Evolutionary conservation across 2,797 vertebrate genomes (phyloP).

Genomic region (Phoebastria nigripes): DNA sequence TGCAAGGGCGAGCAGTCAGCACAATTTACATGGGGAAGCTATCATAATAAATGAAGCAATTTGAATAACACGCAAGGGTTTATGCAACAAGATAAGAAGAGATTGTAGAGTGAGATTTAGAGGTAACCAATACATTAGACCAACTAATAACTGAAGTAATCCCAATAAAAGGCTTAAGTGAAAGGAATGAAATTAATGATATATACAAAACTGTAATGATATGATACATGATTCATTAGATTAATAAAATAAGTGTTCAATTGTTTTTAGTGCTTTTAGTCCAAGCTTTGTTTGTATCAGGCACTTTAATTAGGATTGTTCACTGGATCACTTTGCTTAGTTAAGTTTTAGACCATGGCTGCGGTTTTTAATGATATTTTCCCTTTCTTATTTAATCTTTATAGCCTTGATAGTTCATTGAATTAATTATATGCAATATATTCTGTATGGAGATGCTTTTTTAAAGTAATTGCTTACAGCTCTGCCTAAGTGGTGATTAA

Average conservation of each 20-base stretch:
- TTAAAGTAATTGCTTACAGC: conserved; percentile 71
- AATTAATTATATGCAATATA: conserved; percentile 90
- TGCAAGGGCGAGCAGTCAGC: conserved; percentile 99
- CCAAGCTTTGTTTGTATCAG: conserved; percentile 91
- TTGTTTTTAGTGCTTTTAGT: conserved; percentile 89
- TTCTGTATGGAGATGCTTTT: conserved; percentile 75
- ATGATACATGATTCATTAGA: conserved; percentile 99
- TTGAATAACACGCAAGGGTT: conserved; percentile 99
- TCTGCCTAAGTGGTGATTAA: conserved; percentile 74
- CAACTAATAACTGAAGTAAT: conserved; percentile 99
- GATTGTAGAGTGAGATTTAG: conserved; percentile 97
- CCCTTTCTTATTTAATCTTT: conserved; percentile 95
- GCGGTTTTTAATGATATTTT: conserved; percentile 91
- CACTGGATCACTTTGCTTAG: conserved; percentile 97
- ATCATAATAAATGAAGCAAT: conserved; percentile 99
- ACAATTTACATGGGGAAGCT: conserved; percentile 99
- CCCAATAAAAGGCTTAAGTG: conserved; percentile 99
- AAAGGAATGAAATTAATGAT: conserved; percentile 99
- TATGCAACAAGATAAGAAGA: conserved; percentile 99
- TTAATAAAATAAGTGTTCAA: conserved; percentile 96
- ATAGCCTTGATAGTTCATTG: conserved; percentile 90
- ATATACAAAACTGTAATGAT: conserved; percentile 99
- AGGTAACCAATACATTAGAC: conserved; percentile 99
- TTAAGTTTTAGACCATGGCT: conserved; percentile 91
- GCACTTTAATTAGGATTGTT: conserved; percentile 97